Conservation (phyloP, 2,113 vertebrate genomes). For the Pseudolaguvia tuberculata region DNA sequence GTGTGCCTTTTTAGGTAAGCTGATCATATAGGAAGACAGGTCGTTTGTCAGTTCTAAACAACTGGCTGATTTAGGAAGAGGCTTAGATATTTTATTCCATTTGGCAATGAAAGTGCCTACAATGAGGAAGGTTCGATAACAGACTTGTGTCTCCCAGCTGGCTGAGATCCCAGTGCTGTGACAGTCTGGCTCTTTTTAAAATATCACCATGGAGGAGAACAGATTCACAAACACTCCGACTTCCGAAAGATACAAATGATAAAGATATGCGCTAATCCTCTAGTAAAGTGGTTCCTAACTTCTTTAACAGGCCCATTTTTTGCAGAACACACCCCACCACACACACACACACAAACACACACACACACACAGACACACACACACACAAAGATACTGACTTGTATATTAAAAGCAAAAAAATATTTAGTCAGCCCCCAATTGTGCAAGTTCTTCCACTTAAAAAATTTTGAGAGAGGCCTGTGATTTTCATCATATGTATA, state of each 20-base stretch:
- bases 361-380: no score
- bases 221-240: conserved; percentile 17
- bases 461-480: no score
- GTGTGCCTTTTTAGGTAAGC: conserved; percentile 26
- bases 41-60: conserved; percentile 28
- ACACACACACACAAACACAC: no score
- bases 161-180: conserved; percentile 27
- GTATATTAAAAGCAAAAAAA: no score
- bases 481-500: no score
- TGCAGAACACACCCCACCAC: no score
- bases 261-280: conserved; percentile 15
- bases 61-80: conserved; percentile 22
- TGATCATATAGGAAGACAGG: conserved; percentile 24
- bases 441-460: no score
- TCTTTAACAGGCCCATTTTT: no score
- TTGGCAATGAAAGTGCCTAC: conserved; percentile 13
- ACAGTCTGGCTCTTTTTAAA: conserved; percentile 27
- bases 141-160: conserved; percentile 17
- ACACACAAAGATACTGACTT: no score
- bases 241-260: not conserved
- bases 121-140: conserved; percentile 17
- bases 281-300: not conserved
- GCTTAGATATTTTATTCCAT: conserved; percentile 21
- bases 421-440: no score
- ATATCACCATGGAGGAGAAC: conserved; percentile 16